phyloP scores from a whole-genome alignment of 1,140 invertebrate genomes.

The Heliconius congener region DNA sequence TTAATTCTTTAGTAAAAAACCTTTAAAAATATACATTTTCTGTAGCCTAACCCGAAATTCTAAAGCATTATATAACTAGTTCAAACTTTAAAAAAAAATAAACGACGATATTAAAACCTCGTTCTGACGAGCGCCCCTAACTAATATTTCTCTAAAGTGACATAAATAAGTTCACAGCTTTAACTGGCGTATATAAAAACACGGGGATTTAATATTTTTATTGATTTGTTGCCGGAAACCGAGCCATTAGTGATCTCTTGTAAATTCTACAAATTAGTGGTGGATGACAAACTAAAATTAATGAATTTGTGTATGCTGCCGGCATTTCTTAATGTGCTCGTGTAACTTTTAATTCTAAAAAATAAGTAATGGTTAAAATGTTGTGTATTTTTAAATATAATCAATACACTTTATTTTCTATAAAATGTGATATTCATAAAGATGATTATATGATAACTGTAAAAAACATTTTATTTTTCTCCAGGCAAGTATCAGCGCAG shows the following conservation, averaged over 20 bases:
- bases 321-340: background rate
- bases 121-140: constrained; percentile 56
- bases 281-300: constrained; percentile 58
- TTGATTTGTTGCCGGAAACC: constrained; percentile 70
- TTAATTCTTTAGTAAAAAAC: too few relatives aligned
- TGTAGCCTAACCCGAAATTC: background rate
- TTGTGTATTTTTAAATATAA: too few relatives aligned
- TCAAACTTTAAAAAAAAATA: constrained; percentile 24
- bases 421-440: background rate
- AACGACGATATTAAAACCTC: constrained; percentile 50
- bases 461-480: background rate
- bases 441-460: too few relatives aligned
- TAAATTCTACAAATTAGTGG: constrained; percentile 76
- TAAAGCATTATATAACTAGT: background rate
- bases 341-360: background rate
- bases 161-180: constrained; percentile 68
- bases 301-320: constrained; percentile 55
- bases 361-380: too few relatives aligned
- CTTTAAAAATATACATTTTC: background rate
- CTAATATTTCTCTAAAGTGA: constrained; percentile 66
- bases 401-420: background rate
- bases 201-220: constrained; percentile 58
- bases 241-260: constrained; percentile 62
- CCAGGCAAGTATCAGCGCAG: background rate
- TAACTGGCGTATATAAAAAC: constrained; percentile 48